These are phyloP conservation scores for Delia radicum DNA, from an alignment of 1,140 invertebrate species.

Conservation along the genomic window DNA sequence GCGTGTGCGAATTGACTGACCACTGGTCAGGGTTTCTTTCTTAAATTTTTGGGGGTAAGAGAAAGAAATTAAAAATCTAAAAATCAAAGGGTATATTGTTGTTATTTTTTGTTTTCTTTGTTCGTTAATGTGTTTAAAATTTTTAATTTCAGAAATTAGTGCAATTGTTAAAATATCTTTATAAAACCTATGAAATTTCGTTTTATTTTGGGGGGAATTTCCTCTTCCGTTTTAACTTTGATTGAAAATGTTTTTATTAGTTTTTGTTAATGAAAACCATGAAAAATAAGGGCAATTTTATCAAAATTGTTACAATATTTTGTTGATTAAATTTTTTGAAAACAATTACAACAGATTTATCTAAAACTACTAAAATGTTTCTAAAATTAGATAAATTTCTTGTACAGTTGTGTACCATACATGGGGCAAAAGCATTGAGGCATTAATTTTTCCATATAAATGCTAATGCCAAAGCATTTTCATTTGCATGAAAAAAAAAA, in stretches of 20 bases:
- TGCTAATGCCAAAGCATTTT: too few relatives aligned
- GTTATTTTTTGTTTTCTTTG: neutral
- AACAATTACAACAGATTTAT: too few relatives aligned
- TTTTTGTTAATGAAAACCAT: neutral
- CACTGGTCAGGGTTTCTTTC: neutral
- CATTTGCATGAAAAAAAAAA: too few relatives aligned
- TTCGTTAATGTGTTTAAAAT: neutral
- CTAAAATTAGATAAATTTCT: too few relatives aligned
- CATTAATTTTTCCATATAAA: too few relatives aligned
- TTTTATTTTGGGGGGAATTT: neutral
- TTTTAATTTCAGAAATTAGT: neutral
- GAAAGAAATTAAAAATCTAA: constrained; percentile 5
- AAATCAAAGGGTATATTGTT: constrained; percentile 20
- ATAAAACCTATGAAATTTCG: neutral
- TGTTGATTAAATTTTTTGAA: neutral
- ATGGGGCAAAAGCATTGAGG: too few relatives aligned
- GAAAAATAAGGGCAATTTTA: neutral
- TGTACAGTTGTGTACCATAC: too few relatives aligned
- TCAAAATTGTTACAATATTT: neutral
- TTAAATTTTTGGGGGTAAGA: neutral
- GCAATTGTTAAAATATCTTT: constrained; percentile 6
- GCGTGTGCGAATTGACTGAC: constrained; percentile 15
- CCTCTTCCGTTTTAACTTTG: neutral
- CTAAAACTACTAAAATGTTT: too few relatives aligned
- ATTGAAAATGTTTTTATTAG: neutral